Percentiles rank a stretch among this genome's conserved stretches.
Evolutionary conservation across 2,888 invertebrate species (phyloP).

Genomic region (Ceriagrion tenellum): DNA sequence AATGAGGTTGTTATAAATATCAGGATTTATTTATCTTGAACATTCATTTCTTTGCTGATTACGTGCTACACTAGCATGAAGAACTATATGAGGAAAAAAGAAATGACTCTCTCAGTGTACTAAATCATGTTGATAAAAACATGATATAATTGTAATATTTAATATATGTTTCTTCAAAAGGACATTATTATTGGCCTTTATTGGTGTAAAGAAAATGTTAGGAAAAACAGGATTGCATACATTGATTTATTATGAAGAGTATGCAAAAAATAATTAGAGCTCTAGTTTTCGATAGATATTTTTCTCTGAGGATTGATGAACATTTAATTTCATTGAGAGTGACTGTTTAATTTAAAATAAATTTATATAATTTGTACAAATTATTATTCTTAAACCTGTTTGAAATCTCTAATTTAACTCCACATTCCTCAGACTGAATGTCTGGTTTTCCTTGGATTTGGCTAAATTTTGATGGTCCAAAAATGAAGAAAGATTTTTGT

Average conservation of each 20-base stretch:
- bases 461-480: not conserved
- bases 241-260: constrained; percentile 37
- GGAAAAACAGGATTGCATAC: constrained; percentile 44
- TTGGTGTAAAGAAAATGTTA: constrained; percentile 46
- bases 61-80: not conserved
- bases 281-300: constrained; percentile 34
- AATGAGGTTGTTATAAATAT: constrained; percentile 26
- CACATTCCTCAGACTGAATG: not conserved
- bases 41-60: constrained; percentile 1
- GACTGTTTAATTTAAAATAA: constrained; percentile 38
- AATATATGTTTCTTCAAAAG: constrained; percentile 50
- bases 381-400: not conserved
- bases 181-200: constrained; percentile 37
- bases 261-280: constrained; percentile 10
- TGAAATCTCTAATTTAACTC: not conserved
- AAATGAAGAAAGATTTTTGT: not conserved
- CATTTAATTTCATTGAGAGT: constrained; percentile 1
- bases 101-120: not conserved
- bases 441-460: not conserved
- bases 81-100: not conserved
- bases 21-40: constrained; percentile 59
- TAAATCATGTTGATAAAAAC: constrained; percentile 7
- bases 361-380: constrained; percentile 5
- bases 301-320: not conserved
- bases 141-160: constrained; percentile 47